Conservation (phyloP, 1,140 invertebrate genomes). For the Thalassaphorura encarpata region DNA sequence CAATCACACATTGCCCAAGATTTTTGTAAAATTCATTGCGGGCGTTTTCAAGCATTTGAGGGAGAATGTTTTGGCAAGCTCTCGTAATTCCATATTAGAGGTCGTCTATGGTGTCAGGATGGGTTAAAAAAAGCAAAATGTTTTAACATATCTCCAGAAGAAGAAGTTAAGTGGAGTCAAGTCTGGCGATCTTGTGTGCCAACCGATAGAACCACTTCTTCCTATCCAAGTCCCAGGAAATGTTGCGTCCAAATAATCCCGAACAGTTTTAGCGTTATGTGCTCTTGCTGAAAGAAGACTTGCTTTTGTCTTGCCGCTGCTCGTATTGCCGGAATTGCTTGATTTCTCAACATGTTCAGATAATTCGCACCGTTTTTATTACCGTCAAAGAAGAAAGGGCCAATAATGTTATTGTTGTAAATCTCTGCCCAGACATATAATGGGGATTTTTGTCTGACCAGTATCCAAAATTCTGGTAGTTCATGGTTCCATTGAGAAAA, state of each 20-base stretch:
- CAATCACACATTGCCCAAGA: no score
- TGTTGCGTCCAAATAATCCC: conserved; percentile 33
- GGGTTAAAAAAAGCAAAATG: no score
- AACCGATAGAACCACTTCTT: conserved; percentile 36
- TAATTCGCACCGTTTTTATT: conserved; percentile 32
- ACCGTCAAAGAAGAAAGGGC: conserved; percentile 34
- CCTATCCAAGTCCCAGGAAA: conserved; percentile 40
- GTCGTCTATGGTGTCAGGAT: no score
- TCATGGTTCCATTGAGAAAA: conserved; percentile 31
- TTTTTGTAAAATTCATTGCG: no score
- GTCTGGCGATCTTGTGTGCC: conserved; percentile 39
- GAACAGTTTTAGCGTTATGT: conserved; percentile 34
- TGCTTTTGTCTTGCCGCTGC: not conserved
- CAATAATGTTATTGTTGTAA: no score
- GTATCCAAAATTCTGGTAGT: conserved; percentile 19
- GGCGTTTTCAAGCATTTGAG: no score
- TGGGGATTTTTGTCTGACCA: conserved; percentile 34
- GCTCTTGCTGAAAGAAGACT: conserved; percentile 35
- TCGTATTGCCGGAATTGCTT: not conserved
- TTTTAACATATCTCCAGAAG: conserved; percentile 39
- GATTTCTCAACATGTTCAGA: conserved; percentile 28
- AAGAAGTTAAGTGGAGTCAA: conserved; percentile 39
- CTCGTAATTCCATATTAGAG: no score
- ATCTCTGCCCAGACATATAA: conserved; percentile 36
- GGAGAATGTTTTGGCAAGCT: no score